Conservation (phyloP, 2,797 vertebrate genomes). For the Coendou prehensilis region DNA sequence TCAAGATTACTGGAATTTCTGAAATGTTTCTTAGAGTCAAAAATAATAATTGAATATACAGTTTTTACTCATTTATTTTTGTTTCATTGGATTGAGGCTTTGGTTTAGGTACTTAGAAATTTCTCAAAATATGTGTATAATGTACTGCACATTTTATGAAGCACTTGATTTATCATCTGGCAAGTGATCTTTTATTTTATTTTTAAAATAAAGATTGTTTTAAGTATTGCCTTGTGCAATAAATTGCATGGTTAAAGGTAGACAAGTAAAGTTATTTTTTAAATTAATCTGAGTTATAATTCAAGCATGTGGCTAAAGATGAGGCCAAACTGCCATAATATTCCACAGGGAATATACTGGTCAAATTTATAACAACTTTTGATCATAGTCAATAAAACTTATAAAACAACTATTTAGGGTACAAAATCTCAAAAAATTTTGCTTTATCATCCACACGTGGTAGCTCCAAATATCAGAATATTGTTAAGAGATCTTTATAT, state of each 20-base stretch:
- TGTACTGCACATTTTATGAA: neutral
- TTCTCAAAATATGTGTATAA: neutral
- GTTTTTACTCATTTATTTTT: neutral
- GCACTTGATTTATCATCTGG: neutral
- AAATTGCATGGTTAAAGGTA: constrained; percentile 44
- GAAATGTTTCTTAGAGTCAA: neutral
- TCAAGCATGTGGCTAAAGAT: neutral
- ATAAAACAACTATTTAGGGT: constrained; percentile 61
- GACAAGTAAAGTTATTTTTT: constrained; percentile 1
- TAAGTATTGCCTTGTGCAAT: neutral
- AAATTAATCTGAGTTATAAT: neutral
- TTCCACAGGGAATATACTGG: neutral
- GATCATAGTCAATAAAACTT: constrained; percentile 30
- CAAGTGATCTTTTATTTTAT: neutral
- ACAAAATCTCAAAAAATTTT: neutral
- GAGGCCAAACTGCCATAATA: neutral
- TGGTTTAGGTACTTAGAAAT: neutral
- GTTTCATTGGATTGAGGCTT: neutral
- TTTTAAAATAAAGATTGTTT: constrained; percentile 24
- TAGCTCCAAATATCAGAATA: neutral
- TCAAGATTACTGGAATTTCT: neutral
- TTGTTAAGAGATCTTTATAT: neutral
- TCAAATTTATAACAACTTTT: constrained; percentile 45
- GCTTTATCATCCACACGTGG: neutral
- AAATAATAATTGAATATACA: neutral